Percentiles rank a stretch among this genome's conserved stretches.
Conservation (phyloP, 37 sponge, comb jelly and placozoan genomes). For the Dysidea cf. avara region DNA sequence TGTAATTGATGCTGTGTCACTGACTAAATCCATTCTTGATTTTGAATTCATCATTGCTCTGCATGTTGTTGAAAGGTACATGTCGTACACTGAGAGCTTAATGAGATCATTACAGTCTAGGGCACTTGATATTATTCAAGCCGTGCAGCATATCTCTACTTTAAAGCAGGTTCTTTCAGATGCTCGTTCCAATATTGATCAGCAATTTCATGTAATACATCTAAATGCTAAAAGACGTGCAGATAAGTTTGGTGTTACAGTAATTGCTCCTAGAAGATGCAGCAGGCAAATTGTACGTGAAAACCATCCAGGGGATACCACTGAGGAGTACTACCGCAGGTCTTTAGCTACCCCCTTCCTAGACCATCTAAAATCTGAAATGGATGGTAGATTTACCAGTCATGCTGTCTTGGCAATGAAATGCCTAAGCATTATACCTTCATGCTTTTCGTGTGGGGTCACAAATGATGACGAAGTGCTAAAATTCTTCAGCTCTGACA, state of each 20-base stretch:
- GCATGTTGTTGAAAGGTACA: constrained; percentile 14
- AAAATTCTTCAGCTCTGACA: constrained; percentile 28
- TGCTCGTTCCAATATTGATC: constrained; percentile 24
- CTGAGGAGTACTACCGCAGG: constrained; percentile 51
- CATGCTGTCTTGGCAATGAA: constrained; percentile 17
- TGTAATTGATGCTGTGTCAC: constrained; percentile 10
- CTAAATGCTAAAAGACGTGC: constrained; percentile 21
- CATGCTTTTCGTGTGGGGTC: constrained; percentile 14
- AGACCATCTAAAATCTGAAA: too few species aligned
- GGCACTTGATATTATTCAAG: constrained; percentile 36
- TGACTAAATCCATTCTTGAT: constrained; percentile 13
- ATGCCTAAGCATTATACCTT: constrained; percentile 37
- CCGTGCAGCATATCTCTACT: constrained; percentile 31
- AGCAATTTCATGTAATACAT: constrained; percentile 18
- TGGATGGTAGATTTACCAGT: constrained; percentile 37
- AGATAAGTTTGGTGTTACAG: constrained; percentile 4
- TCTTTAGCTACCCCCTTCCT: constrained; percentile 53
- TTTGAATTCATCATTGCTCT: constrained; percentile 36
- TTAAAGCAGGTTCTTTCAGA: constrained; percentile 18
- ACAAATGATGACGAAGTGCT: constrained; percentile 7
- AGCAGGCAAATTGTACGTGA: constrained; percentile 23
- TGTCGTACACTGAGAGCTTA: constrained; percentile 23
- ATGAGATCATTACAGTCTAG: constrained; percentile 33
- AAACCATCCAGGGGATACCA: constrained; percentile 51
- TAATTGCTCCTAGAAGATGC: constrained; percentile 42